A percentile compares a stretch with the other conserved stretches of the same genome.
Conservation (phyloP, 2,888 invertebrate species). For the Pandemis corylana region DNA sequence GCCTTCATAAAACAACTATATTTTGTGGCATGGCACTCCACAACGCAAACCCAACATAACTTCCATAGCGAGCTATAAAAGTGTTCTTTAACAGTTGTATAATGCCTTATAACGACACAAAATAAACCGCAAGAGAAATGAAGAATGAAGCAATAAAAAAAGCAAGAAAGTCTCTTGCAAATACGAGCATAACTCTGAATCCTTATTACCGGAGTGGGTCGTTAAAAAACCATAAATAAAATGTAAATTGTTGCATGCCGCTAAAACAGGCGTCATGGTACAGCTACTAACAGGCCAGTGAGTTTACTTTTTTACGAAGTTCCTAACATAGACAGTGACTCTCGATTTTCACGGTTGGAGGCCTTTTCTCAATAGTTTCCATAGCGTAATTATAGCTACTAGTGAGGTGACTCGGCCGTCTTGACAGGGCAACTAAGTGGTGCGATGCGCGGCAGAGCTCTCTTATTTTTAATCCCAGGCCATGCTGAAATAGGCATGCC, state of each 20-base stretch:
- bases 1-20: not conserved
- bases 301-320: not conserved
- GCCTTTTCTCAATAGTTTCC: no score
- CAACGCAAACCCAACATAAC: conserved; percentile 27
- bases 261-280: conserved; percentile 47
- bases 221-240: conserved; percentile 54
- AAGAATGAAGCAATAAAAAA: conserved; percentile 42
- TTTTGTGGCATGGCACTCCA: conserved; percentile 1
- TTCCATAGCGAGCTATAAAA: conserved; percentile 26
- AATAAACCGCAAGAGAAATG: conserved; percentile 39
- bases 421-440: no score
- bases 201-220: conserved; percentile 49
- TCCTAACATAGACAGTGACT: not conserved
- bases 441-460: no score
- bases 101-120: conserved; percentile 33
- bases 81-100: conserved; percentile 33
- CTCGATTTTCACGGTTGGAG: no score
- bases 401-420: no score
- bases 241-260: conserved; percentile 50
- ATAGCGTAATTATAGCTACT: no score
- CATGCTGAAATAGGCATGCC: no score
- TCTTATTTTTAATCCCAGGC: no score
- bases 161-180: conserved; percentile 41
- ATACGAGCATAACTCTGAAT: conserved; percentile 42
- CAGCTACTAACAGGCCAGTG: conserved; percentile 5